These are phyloP conservation scores for Matsumurasca onukii DNA, from an alignment of 1,140 invertebrate genomes.

Conservation along the genomic window DNA sequence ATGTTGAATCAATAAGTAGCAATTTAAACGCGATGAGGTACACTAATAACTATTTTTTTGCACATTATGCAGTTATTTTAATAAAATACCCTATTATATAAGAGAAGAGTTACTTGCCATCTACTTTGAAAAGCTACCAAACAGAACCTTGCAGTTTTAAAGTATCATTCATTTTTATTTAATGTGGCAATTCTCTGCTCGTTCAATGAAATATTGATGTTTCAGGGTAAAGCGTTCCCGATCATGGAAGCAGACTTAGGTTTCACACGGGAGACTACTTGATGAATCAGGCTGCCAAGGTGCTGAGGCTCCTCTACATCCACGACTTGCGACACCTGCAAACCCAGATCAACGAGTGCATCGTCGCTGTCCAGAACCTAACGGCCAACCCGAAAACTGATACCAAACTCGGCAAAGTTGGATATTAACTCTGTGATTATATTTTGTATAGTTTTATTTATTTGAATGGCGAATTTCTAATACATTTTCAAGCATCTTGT, in stretches of 20 bases:
- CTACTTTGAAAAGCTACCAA: too few species aligned
- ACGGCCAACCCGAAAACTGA: conserved; percentile 98
- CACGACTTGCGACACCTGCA: conserved; percentile 89
- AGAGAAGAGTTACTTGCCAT: too few species aligned
- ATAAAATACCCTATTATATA: too few species aligned
- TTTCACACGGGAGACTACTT: conserved; percentile 66
- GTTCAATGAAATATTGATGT: too few species aligned
- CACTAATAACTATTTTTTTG: too few species aligned
- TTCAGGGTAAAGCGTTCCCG: conserved; percentile 65
- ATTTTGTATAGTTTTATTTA: not conserved
- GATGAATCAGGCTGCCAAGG: conserved; percentile 75
- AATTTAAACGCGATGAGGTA: too few species aligned
- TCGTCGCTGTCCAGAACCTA: conserved; percentile 87
- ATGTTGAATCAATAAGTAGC: too few species aligned
- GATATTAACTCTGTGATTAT: conserved; percentile 53
- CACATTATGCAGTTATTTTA: too few species aligned
- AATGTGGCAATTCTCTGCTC: too few species aligned
- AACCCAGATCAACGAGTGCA: conserved; percentile 91
- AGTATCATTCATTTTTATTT: too few species aligned
- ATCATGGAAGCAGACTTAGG: conserved; percentile 66
- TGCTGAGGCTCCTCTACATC: conserved; percentile 86
- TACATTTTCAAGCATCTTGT: too few species aligned
- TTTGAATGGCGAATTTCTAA: not conserved
- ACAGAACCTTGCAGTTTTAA: too few species aligned
- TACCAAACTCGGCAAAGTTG: conserved; percentile 91